Base-by-base conservation (phyloP, 2,888 invertebrate genomes). In the Campoletis raptor region DNA sequence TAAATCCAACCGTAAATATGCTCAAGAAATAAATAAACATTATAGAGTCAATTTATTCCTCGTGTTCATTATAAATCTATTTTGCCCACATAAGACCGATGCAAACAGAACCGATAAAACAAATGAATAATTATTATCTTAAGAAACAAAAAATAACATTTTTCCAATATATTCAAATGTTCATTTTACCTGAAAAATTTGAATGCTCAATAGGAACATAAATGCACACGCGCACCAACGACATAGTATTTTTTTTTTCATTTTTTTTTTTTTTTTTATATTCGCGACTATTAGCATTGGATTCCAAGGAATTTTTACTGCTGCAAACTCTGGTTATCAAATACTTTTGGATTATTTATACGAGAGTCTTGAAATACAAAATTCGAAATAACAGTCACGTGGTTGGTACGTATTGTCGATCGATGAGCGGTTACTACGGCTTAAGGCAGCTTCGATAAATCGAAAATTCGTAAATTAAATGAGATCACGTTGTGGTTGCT, bases 401-500 rank as follows among this genome's bases (percentile, higher is more conserved):
- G 10, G 42, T 42, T 42, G 48, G 48, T 0, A 48, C 30, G 2
- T 3, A 15, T 15, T 15, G 5, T 15, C 48, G 15, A 15, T 48
- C 18, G 18, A 48, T 30, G 30, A 30, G 30, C 12, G 4, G 72
- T 52, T 15, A 36, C 52, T 48, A 15, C 9, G 18, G 21, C 1
- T 24, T 73, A 30, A 69, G 74, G 52, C 81, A 74, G 7, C 40
- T 40, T 12, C 24, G 76, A 61, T 80, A 45, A 69, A 84, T 84
- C 36, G 57, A 73, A 73, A 64, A 76, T 61, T 52, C 72, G 83
- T 74, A 40, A 69, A 72, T 83, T 61, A 85, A 87, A 80, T 30
- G 86, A 87, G 85, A 83, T 48, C 85, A 78, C 36, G 72, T 18
- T 79, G 42, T 64, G 15, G 74, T 42, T 70, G 72, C 80, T 83